Base-by-base conservation (phyloP, 2,113 vertebrate genomes). In the Galbula dea region DNA sequence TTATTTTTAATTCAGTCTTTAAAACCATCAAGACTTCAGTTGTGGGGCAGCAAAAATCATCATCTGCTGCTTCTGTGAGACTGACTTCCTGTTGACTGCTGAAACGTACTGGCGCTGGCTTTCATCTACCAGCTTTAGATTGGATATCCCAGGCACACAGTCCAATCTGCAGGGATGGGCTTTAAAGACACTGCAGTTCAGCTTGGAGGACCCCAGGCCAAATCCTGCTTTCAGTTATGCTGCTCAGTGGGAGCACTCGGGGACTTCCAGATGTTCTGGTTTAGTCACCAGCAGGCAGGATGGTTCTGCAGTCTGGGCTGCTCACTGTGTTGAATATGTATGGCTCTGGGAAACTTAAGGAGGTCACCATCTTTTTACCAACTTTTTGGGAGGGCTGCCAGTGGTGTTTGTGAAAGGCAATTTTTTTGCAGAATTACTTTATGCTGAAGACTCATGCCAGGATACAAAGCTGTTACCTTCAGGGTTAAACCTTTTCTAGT, bases 221-320 rank as follows among this genome's bases (percentile, higher is more conserved):
- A 67, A 52, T 84, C 65, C 83, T 90, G 90, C 27, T 94, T 96
- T 93, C 61, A 90, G 61, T 93, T 92, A 88, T 18, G 4, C 15
- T 3, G 1, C 83, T 63, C 73, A 15, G 73, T 48, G 80, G 88
- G 88, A 94, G 87, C n/a, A 17, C 61, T 81, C 59, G 59, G 90
- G 61, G 77, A 57, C 61, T 95, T 93, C 73, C 90, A 95, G 94
- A 91, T 96, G 91, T 80, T 57, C 20, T 1, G 1, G 66, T 83
- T 94, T 59, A 34, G 62, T 75, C 76, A 48, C n/a, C 69, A 81
- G 73, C 52, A 91, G 88, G 76, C 83, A 71, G 34, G 24, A 32
- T 52, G 83, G 57, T 86, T 90, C 92, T 93, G 69, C 81, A 86
- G 68, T 43, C 52, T 39, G 59, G 34, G 26, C 79, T 62, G 59